phyloP scores from a whole-genome alignment of 1,140 invertebrate species.

The Drosophila pallidifrons region DNA sequence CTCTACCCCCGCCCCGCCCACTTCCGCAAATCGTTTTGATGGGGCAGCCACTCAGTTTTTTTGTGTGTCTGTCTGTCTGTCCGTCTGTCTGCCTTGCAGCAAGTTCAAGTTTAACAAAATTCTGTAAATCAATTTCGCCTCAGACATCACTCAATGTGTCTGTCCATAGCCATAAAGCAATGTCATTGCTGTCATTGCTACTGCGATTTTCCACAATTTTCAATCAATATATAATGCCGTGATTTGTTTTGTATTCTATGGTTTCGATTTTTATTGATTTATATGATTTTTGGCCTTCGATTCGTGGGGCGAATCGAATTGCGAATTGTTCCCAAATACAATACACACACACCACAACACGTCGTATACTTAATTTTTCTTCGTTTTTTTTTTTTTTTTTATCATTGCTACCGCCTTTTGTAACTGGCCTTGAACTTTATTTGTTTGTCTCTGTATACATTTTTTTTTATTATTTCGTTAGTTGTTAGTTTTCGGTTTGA shows the following conservation, averaged over 20 bases:
- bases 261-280: slow-evolving; percentile 61
- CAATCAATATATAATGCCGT: slow-evolving; percentile 63
- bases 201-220: slow-evolving; percentile 56
- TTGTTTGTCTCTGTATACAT: slow-evolving; percentile 9
- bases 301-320: background rate
- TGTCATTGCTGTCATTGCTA: slow-evolving; percentile 40
- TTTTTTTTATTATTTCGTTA: slow-evolving; percentile 9
- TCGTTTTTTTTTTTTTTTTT: background rate
- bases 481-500: no score
- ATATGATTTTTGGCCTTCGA: slow-evolving; percentile 53
- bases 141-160: slow-evolving; percentile 11
- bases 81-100: background rate
- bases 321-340: slow-evolving; percentile 24
- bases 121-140: slow-evolving; percentile 41
- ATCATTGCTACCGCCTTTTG: slow-evolving; percentile 22
- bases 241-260: slow-evolving; percentile 36
- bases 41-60: background rate
- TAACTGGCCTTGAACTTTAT: slow-evolving; percentile 62
- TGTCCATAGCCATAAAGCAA: background rate
- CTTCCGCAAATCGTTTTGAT: background rate
- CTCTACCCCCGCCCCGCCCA: background rate
- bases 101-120: slow-evolving; percentile 36
- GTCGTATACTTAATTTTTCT: slow-evolving; percentile 14
- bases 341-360: background rate
- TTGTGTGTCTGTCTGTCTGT: background rate